Evolutionary conservation across 2,797 vertebrate species (phyloP).

Genomic region (Natrix natrix): DNA sequence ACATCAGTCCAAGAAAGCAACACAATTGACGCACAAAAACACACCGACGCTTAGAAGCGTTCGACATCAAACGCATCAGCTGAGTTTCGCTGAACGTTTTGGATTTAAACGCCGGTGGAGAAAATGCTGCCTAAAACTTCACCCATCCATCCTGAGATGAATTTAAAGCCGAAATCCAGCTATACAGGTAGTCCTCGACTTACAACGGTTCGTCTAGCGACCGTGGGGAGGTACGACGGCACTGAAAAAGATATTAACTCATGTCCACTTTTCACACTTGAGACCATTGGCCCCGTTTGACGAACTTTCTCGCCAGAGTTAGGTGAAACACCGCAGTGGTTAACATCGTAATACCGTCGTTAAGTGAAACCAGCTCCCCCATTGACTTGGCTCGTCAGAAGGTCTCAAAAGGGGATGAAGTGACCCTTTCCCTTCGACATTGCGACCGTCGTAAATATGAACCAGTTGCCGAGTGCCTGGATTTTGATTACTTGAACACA

Average conservation of each 20-base stretch:
- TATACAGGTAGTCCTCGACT: not conserved
- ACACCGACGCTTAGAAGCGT: not conserved
- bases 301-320: fast-evolving
- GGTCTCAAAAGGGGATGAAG: not conserved
- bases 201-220: not conserved
- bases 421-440: too few species aligned
- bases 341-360: not conserved
- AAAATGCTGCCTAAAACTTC: not conserved
- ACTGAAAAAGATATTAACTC: fast-evolving
- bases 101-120: not conserved
- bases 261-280: not conserved
- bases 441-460: not conserved
- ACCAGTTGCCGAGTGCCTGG: not conserved
- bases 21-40: not conserved
- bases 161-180: not conserved
- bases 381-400: too few species aligned
- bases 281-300: not conserved
- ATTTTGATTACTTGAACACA: too few species aligned
- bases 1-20: not conserved
- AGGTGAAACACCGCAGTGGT: not conserved
- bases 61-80: not conserved
- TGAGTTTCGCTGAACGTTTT: not conserved
- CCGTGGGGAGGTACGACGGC: not conserved
- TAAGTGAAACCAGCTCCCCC: not conserved
- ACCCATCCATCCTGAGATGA: too few species aligned